Percentiles rank a stretch among this genome's conserved stretches.
These are phyloP conservation scores for Zhengitettix transpicula DNA, from an alignment of 2,888 invertebrate species.

Conservation along the genomic window DNA sequence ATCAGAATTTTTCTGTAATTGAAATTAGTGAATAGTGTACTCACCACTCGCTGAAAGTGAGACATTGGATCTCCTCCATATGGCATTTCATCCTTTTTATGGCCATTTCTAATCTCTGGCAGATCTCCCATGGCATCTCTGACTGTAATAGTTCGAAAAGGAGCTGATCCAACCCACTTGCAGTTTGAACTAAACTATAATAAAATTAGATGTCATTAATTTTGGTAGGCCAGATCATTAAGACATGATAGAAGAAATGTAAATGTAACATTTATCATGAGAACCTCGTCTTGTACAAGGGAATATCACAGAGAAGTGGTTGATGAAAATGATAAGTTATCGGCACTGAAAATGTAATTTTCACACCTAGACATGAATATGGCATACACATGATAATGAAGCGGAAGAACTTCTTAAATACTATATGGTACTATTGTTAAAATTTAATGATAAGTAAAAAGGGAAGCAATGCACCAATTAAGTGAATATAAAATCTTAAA, in stretches of 20 bases:
- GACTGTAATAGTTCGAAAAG: slow-evolving; percentile 59
- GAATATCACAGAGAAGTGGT: no score
- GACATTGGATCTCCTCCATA: slow-evolving; percentile 54
- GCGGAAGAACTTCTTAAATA: no score
- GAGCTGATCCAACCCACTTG: slow-evolving; percentile 51
- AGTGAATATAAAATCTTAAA: no score
- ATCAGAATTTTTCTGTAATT: background rate
- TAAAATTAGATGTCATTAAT: background rate
- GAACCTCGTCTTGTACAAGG: background rate
- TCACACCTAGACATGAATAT: no score
- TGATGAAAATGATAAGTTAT: no score
- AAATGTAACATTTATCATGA: background rate
- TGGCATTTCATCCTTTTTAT: slow-evolving; percentile 45
- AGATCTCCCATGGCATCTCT: slow-evolving; percentile 72
- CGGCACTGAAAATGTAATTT: no score
- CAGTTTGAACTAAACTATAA: slow-evolving; percentile 31
- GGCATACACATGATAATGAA: no score
- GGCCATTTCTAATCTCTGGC: slow-evolving; percentile 57
- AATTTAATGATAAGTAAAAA: no score
- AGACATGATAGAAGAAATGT: background rate
- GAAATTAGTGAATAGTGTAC: background rate
- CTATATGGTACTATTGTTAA: no score
- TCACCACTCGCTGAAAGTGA: slow-evolving; percentile 50
- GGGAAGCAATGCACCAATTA: no score
- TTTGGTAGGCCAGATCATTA: background rate